A percentile compares a stretch with the other conserved stretches of the same genome.
Conservation (phyloP, 2,797 vertebrate species). For the Gorsachius magnificus region DNA sequence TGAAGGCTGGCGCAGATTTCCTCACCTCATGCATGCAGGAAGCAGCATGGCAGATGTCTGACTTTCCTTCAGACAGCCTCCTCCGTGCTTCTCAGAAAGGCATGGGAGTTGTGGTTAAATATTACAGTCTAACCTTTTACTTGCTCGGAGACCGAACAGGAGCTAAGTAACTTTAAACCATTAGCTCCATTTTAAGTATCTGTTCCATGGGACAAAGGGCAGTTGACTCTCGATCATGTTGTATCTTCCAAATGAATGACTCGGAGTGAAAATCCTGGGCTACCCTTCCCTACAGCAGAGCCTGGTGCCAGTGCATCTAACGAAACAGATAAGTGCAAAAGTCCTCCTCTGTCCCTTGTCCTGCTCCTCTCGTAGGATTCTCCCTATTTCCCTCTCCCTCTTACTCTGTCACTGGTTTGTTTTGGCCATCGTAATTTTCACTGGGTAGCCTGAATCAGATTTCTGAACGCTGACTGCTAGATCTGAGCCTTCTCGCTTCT, state of each 20-base stretch:
- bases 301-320: neutral
- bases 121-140: neutral
- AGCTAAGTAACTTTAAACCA: neutral
- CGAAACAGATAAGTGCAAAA: neutral
- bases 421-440: neutral
- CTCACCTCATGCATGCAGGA: neutral
- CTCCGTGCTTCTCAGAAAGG: neutral
- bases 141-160: neutral
- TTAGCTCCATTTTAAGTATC: slow-evolving; percentile 5
- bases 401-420: neutral
- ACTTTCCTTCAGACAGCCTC: neutral
- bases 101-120: neutral
- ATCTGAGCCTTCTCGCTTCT: neutral
- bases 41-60: neutral
- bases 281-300: neutral
- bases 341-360: neutral
- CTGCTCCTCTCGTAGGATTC: neutral
- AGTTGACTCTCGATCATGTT: neutral
- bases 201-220: neutral
- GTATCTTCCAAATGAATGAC: neutral
- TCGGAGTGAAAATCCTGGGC: neutral
- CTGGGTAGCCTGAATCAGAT: neutral
- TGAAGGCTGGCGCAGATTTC: neutral
- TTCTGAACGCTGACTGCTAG: neutral
- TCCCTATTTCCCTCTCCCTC: neutral